Conservation (phyloP, 2,797 vertebrate genomes). For the Rhinoraja longicauda region DNA sequence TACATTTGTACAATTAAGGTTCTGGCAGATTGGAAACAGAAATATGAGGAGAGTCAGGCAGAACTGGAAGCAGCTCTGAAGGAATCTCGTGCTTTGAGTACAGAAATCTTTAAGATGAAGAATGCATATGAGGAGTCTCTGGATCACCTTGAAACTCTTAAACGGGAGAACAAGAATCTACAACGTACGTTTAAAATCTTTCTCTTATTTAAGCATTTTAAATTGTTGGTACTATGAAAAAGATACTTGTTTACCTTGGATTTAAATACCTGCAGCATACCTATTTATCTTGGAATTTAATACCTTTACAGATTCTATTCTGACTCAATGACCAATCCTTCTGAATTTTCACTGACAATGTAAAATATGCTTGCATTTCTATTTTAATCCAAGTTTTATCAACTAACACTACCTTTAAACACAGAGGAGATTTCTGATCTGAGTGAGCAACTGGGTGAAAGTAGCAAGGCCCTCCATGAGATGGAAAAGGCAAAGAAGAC, state of each 20-base stretch:
- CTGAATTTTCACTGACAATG: background rate
- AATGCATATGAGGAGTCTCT: constrained; percentile 56
- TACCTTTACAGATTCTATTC: too few species aligned
- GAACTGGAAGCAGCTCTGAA: constrained; percentile 57
- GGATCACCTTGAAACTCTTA: constrained; percentile 57
- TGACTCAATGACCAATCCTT: background rate
- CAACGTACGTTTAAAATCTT: constrained; percentile 48
- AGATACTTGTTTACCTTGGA: too few species aligned
- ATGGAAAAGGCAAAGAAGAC: constrained; percentile 73
- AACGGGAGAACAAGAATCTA: constrained; percentile 57
- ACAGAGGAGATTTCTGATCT: constrained; percentile 74
- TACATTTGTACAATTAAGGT: constrained; percentile 48
- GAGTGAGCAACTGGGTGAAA: constrained; percentile 67
- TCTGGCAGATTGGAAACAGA: constrained; percentile 59
- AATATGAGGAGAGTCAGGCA: constrained; percentile 55
- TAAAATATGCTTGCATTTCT: background rate
- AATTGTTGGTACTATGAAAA: too few species aligned
- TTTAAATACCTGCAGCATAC: too few species aligned
- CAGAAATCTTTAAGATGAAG: constrained; percentile 61
- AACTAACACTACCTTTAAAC: background rate
- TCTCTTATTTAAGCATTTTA: constrained; percentile 7
- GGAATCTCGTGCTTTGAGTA: constrained; percentile 50
- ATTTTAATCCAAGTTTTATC: background rate
- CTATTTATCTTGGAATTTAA: too few species aligned
- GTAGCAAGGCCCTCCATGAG: constrained; percentile 64